Evolutionary conservation across 2,113 vertebrate species (phyloP), one percentile per base, ranked within the genome.

Genomic region (Corynorhinus townsendii): DNA sequence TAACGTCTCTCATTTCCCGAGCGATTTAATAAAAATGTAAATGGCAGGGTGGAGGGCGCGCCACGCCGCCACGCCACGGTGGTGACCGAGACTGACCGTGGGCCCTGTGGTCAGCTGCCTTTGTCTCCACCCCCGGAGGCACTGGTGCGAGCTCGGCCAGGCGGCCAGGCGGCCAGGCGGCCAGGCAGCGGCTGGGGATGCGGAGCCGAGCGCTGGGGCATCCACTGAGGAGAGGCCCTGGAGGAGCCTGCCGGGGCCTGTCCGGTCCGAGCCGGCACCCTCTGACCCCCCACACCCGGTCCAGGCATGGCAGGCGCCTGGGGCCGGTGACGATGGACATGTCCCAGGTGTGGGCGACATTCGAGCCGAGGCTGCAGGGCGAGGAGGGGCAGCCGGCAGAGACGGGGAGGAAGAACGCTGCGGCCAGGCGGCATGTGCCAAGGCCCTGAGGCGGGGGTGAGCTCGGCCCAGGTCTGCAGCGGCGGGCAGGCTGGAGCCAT

Each of bases 11-110:
- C 71, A 98, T 98, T 98, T 97, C 98, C 97, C 43, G 79, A 86
- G 97, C 97, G 96, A 98, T 98, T 98, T 97, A 98, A 98, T 98
- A 98, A 98, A 98, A 97, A 98, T 98, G 98, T 96, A 98, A 98
- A 98, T 98, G 20, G 64, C 35, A 28, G 97, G 92, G 3, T 35
- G 80, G 95, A 86, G 96, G 96, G 87, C 68, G 93, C 83, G 94
- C 96, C 93, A 56, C 56, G 91, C 96, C 93, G 52, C 56, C 75
- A 56, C 0, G 76, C 95, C 91, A 33, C 54, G 96, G 96, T 94
- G 97, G 96, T 62, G 98, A 97, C 97, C 87, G 30, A 93, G 98
- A 97, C 95, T 77, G 90, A 97, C 96, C 33, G 97, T 81, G 84
- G 94, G 87, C 79, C 92, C 0, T 0, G 2, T 82, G 97, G 97